A percentile compares a stretch with the other conserved stretches of the same genome.
These are phyloP conservation scores for Acanthiza pusilla DNA, from an alignment of 2,797 vertebrate species.

Conservation along the genomic window DNA sequence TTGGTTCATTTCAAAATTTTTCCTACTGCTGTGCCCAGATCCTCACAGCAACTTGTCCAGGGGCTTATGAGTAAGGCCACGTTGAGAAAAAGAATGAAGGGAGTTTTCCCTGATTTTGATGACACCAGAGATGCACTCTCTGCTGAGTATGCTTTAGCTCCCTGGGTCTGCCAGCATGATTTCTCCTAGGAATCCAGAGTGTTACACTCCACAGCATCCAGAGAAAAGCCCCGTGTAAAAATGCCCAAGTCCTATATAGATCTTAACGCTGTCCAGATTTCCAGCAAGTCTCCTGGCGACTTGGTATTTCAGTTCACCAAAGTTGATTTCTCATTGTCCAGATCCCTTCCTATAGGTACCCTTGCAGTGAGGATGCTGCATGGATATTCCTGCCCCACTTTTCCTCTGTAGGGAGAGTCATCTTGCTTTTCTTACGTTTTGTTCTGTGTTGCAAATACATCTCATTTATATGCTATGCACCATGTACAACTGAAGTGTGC, in stretches of 20 bases:
- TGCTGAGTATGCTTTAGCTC: neutral
- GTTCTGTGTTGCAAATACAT: neutral
- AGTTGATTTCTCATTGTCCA: neutral
- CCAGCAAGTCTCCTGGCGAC: neutral
- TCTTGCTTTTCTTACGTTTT: neutral
- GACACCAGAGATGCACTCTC: neutral
- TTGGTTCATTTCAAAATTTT: neutral
- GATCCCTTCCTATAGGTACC: neutral
- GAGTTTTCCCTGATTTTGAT: neutral
- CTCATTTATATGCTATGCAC: slow-evolving; percentile 6
- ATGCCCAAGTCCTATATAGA: neutral
- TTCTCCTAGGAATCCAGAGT: neutral
- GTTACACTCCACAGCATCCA: neutral
- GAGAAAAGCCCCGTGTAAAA: neutral
- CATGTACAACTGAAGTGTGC: neutral
- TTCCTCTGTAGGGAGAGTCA: neutral
- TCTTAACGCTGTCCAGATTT: neutral
- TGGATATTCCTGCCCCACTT: neutral
- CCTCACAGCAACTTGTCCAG: neutral
- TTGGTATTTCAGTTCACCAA: neutral
- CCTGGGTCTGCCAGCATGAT: neutral
- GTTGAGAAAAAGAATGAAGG: neutral
- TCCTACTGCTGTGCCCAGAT: neutral
- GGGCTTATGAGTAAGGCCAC: fast-evolving
- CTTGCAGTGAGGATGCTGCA: neutral